Percentiles rank a stretch among this genome's conserved stretches.
Evolutionary conservation across 2,113 vertebrate genomes (phyloP).

Genomic region (Apodemus speciosus): DNA sequence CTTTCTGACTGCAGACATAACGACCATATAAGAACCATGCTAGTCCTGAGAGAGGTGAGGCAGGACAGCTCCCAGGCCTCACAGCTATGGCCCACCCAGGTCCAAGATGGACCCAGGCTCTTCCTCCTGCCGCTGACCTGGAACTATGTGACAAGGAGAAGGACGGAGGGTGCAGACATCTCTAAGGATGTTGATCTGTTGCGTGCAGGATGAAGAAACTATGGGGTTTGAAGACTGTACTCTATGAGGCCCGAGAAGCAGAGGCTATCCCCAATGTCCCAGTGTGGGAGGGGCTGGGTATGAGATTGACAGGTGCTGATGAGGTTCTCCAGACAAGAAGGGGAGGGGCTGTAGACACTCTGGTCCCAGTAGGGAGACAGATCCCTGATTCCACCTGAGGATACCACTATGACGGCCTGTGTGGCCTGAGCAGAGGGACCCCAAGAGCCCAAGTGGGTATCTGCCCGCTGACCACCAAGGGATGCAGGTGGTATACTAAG

Average conservation of each 20-base stretch:
- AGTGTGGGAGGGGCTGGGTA: background rate
- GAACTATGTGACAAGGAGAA: background rate
- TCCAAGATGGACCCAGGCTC: background rate
- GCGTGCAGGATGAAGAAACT: background rate
- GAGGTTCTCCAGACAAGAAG: background rate
- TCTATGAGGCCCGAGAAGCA: background rate
- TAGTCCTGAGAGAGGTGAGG: background rate
- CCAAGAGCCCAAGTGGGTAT: background rate
- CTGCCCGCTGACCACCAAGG: too few relatives aligned
- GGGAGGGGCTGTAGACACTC: background rate
- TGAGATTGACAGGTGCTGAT: background rate
- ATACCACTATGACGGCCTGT: accelerated
- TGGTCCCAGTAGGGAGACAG: background rate
- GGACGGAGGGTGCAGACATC: background rate
- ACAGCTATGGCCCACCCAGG: background rate
- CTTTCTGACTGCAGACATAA: background rate
- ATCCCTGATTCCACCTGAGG: background rate
- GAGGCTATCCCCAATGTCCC: too few relatives aligned
- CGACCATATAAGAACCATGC: background rate
- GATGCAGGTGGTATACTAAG: background rate
- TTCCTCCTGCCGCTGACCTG: background rate
- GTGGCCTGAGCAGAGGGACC: background rate
- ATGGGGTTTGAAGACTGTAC: too few relatives aligned
- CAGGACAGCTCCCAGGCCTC: background rate
- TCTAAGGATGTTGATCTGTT: background rate